A percentile compares a stretch with the other conserved stretches of the same genome.
These are phyloP conservation scores for Drosophila guanche DNA, from an alignment of 1,140 invertebrate genomes.

Conservation along the genomic window DNA sequence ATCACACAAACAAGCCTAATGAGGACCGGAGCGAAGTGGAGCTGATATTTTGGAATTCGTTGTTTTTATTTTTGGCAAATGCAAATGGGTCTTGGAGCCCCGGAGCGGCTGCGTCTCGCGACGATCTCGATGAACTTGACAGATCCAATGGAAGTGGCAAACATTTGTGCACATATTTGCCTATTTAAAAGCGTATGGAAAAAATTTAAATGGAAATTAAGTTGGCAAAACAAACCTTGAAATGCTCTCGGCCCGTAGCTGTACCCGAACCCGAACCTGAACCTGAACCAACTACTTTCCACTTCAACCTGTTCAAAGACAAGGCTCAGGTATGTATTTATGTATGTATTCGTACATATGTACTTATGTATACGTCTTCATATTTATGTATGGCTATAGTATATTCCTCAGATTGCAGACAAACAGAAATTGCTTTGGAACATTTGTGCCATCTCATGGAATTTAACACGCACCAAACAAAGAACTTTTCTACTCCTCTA, in stretches of 20 bases:
- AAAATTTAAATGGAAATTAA: constrained; percentile 51
- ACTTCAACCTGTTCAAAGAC: constrained; percentile 57
- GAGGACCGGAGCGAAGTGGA: constrained; percentile 34
- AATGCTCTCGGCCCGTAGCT: constrained; percentile 4
- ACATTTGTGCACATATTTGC: constrained; percentile 73
- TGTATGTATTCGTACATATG: background rate
- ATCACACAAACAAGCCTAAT: constrained; percentile 51
- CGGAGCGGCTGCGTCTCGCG: background rate
- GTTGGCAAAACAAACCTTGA: constrained; percentile 43
- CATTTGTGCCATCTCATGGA: constrained; percentile 71
- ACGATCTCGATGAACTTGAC: too few species aligned
- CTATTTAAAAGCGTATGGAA: constrained; percentile 52
- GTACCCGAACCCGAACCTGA: too few species aligned
- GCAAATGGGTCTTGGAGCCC: constrained; percentile 22
- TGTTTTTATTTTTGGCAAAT: constrained; percentile 39
- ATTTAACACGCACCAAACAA: constrained; percentile 68
- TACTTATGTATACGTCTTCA: background rate
- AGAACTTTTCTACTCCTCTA: constrained; percentile 71
- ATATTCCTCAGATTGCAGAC: constrained; percentile 47
- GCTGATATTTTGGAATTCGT: background rate
- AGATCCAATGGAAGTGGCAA: constrained; percentile 32
- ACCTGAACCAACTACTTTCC: constrained; percentile 16
- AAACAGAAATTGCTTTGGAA: constrained; percentile 24
- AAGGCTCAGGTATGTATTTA: constrained; percentile 6
- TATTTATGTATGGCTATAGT: constrained; percentile 15